Percentiles rank a stretch among this genome's conserved stretches.
Conservation (phyloP, 2,113 vertebrate species). For the Lota lota region DNA sequence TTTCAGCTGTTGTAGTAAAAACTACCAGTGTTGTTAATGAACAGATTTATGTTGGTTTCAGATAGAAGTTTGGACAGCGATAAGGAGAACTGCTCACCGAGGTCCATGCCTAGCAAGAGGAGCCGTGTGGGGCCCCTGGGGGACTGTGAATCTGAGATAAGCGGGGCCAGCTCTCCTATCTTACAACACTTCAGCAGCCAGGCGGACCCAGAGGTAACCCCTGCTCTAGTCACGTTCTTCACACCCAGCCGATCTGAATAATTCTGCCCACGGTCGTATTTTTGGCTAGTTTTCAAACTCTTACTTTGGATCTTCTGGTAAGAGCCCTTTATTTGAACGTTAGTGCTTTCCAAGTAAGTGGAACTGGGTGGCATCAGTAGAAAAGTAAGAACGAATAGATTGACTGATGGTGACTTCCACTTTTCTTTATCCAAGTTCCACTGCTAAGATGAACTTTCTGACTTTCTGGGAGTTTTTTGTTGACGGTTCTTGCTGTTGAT, state of each 20-base stretch:
- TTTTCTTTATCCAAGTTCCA: no score
- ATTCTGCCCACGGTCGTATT: conserved; percentile 21
- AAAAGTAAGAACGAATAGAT: no score
- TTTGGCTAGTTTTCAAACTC: not conserved
- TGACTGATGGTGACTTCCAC: no score
- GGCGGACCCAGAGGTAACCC: conserved; percentile 51
- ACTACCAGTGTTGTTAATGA: conserved; percentile 13
- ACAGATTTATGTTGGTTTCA: conserved; percentile 23
- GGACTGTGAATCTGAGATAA: conserved; percentile 56
- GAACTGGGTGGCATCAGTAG: no score
- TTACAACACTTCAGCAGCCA: conserved; percentile 1
- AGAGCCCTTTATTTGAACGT: no score
- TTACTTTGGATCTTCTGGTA: not conserved
- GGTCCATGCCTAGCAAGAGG: conserved; percentile 58
- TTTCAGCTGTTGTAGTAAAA: conserved; percentile 16
- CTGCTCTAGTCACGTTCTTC: conserved; percentile 14
- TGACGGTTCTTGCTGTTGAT: no score
- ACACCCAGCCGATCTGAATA: conserved; percentile 28
- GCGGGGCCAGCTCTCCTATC: conserved; percentile 33
- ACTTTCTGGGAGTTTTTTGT: no score
- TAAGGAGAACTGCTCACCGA: conserved; percentile 61
- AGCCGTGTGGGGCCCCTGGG: conserved; percentile 40
- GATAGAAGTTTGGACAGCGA: conserved; percentile 35
- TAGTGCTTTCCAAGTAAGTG: no score
- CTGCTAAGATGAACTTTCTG: no score